Percentiles rank a stretch among this genome's conserved stretches.
Evolutionary conservation across 1,140 invertebrate genomes (phyloP).

Genomic region (Phocides pigmalion): DNA sequence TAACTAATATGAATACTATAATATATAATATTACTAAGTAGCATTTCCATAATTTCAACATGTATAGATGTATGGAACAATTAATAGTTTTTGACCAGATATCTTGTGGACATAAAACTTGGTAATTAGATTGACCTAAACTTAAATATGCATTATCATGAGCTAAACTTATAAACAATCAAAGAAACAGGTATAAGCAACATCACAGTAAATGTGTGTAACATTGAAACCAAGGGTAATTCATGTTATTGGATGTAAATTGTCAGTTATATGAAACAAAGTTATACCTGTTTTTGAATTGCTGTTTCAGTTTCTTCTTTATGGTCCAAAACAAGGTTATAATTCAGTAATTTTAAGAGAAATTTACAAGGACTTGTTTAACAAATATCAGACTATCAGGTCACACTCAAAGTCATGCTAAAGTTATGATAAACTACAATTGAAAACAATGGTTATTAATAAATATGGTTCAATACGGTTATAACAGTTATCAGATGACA

Average conservation of each 20-base stretch:
- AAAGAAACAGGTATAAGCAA: slow-evolving; percentile 6
- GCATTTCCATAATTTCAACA: too few species aligned
- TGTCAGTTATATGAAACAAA: slow-evolving; percentile 24
- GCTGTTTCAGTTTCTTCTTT: background rate
- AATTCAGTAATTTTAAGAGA: slow-evolving; percentile 5
- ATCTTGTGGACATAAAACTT: too few species aligned
- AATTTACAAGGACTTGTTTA: slow-evolving; percentile 13
- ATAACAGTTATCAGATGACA: slow-evolving; percentile 16
- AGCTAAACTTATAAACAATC: too few species aligned
- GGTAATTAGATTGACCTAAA: too few species aligned
- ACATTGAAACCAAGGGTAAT: slow-evolving; percentile 29
- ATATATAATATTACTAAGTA: too few species aligned
- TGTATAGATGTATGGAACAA: too few species aligned
- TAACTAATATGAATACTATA: too few species aligned
- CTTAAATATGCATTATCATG: background rate
- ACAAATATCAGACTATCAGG: slow-evolving; percentile 29
- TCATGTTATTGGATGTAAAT: slow-evolving; percentile 3
- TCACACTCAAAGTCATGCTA: slow-evolving; percentile 30
- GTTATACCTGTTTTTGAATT: background rate
- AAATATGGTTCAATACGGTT: slow-evolving; percentile 18
- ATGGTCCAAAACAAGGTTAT: slow-evolving; percentile 6
- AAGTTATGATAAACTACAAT: slow-evolving; percentile 20
- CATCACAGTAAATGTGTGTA: background rate
- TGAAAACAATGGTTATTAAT: slow-evolving; percentile 16
- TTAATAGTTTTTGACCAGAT: too few species aligned